A percentile compares a stretch with the other conserved stretches of the same genome.
Evolutionary conservation across 2,888 invertebrate genomes (phyloP).

Genomic region (Tridacna crocea): DNA sequence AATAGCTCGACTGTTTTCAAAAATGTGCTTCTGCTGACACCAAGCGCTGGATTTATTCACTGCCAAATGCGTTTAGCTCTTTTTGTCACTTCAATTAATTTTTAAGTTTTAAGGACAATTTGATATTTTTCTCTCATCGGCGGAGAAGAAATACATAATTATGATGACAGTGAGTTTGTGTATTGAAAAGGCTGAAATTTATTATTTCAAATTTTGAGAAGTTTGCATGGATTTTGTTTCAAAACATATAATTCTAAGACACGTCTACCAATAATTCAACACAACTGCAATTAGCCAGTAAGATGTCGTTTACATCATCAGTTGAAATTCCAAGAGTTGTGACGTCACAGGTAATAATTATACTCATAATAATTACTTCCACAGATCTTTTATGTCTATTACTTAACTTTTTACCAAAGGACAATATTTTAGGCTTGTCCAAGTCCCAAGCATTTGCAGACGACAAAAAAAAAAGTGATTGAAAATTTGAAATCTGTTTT

Average conservation of each 20-base stretch:
- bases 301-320: conserved; percentile 27
- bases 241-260: neutral
- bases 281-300: neutral
- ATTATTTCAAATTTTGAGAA: neutral
- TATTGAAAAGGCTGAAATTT: neutral
- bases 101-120: neutral
- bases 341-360: conserved; percentile 30
- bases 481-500: too few species aligned
- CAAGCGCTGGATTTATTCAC: neutral
- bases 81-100: neutral
- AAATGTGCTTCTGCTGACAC: neutral
- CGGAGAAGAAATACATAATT: neutral
- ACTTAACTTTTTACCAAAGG: too few species aligned
- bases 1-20: neutral
- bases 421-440: too few species aligned
- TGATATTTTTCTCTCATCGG: neutral
- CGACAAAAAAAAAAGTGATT: neutral
- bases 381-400: neutral
- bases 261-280: neutral
- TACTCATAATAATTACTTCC: neutral
- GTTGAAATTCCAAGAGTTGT: conserved; percentile 21
- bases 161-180: neutral
- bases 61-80: neutral
- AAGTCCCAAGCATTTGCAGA: too few species aligned
- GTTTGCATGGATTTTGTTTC: neutral